Evolutionary conservation across 1,140 invertebrate genomes (phyloP), one percentile per base, ranked within the genome.

Genomic region (Pseudachorutes palmiensis): DNA sequence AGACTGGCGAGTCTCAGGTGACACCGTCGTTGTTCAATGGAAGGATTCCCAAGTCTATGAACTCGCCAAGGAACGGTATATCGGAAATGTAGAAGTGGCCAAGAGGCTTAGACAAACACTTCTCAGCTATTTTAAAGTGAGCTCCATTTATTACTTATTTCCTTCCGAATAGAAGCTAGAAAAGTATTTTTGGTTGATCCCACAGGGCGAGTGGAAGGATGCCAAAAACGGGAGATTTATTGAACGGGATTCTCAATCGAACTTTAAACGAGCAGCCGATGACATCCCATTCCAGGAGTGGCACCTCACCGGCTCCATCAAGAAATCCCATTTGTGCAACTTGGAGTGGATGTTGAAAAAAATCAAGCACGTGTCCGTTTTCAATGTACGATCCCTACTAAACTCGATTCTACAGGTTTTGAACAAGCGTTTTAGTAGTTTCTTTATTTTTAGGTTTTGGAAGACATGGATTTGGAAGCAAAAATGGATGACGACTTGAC

Each of bases 211-310:
- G 68, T 84, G 82, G 83, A 83, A 79, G 66, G 74, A 78, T 24
- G 80, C 81, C 64, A 80, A 80, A 48, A 65, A 70, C 24, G 72
- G 68, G 1, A 33, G 72, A 28, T 28, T 45, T 59, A 26, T 71
- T 24, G 55, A 65, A 14, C 31, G 59, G 29, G 19, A 19, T 63
- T 63, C 61, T 41, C 66, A 80, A 80, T 33, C 76, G 87, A 86
- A 75, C 87, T 86, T 76, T 90, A 82, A 84, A n/a, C 79, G 90
- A 76, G 89, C 88, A 79, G 79, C 90, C 51, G 88, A 90, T 77
- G 90, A 93, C 79, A 80, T 92, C 51, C 90, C 90, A 62, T 88
- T 85, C 79, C 88, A 91, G 70, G 79, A 74, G 28, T 75, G 75
- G 58, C 73, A 73, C 63, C 73, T 80, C 14, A 72, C 77, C 41